A percentile compares a stretch with the other conserved stretches of the same genome.
Conservation (phyloP, 2,888 invertebrate genomes). For the Nymphalis urticae region DNA sequence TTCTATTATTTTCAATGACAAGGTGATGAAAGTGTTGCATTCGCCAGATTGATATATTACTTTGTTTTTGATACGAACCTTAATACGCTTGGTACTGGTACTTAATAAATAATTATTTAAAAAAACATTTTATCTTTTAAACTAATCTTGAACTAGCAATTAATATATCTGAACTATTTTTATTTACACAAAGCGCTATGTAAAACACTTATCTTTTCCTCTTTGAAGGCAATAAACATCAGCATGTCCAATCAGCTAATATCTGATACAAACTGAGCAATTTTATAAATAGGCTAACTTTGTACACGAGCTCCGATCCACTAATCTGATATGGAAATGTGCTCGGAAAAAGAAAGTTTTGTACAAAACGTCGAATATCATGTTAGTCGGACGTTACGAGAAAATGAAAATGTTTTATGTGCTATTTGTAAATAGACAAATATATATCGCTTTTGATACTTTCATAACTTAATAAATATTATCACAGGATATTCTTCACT, state of each 20-base stretch:
- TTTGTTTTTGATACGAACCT: too few relatives aligned
- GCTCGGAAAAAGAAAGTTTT: constrained; percentile 12
- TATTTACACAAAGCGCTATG: too few relatives aligned
- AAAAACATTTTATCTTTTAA: too few relatives aligned
- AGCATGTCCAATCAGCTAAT: neutral
- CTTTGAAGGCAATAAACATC: constrained; percentile 1
- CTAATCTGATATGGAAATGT: constrained; percentile 35
- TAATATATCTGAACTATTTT: too few relatives aligned
- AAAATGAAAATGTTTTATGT: constrained; percentile 23
- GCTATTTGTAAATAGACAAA: neutral
- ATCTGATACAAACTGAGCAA: constrained; percentile 20
- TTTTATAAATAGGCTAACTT: constrained; percentile 32
- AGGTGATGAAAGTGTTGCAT: neutral
- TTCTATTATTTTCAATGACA: neutral
- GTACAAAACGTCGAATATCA: constrained; percentile 21
- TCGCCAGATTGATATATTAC: neutral
- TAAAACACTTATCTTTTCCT: neutral
- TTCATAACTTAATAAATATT: too few relatives aligned
- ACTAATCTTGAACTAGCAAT: too few relatives aligned
- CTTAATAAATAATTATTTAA: too few relatives aligned
- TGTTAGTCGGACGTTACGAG: constrained; percentile 21
- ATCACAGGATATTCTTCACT: too few relatives aligned
- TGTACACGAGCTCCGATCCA: constrained; percentile 16
- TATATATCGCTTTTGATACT: neutral
- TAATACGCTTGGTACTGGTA: too few relatives aligned